Percentiles rank a stretch among this genome's conserved stretches.
phyloP scores from a whole-genome alignment of 2,797 vertebrate genomes.

The Chelonia mydas region DNA sequence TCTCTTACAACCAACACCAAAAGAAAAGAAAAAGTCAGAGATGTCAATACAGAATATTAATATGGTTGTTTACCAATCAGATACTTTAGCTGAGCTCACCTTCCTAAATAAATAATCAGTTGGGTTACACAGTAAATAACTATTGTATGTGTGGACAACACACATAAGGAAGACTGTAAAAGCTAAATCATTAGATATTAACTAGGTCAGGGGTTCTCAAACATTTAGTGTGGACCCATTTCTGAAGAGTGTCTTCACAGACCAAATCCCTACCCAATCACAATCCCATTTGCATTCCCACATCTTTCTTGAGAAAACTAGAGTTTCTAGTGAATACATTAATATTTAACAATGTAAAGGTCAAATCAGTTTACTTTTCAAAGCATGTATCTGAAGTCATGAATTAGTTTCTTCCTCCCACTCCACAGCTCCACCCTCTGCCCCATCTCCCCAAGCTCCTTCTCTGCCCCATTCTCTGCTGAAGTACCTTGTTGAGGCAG shows the following conservation, averaged over 20 bases:
- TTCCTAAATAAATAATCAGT: background rate
- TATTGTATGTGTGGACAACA: background rate
- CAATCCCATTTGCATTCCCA: background rate
- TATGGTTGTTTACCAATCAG: background rate
- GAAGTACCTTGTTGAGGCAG: conserved; percentile 3
- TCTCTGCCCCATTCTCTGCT: background rate
- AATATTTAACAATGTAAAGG: background rate
- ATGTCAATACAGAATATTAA: background rate
- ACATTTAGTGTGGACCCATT: background rate
- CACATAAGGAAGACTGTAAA: background rate
- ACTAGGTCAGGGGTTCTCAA: background rate
- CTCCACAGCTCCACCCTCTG: background rate
- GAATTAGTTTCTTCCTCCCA: background rate
- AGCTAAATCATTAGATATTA: background rate
- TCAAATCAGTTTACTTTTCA: background rate
- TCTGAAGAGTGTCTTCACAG: background rate
- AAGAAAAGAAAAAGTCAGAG: background rate
- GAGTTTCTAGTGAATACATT: background rate
- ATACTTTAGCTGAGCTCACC: background rate
- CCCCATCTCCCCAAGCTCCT: background rate
- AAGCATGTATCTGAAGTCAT: background rate
- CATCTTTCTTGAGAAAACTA: background rate
- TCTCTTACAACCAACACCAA: background rate
- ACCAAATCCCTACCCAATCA: background rate
- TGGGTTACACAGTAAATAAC: background rate